phyloP scores from a whole-genome alignment of 2,797 vertebrate genomes.

The Hydrocynus forskahlii region DNA sequence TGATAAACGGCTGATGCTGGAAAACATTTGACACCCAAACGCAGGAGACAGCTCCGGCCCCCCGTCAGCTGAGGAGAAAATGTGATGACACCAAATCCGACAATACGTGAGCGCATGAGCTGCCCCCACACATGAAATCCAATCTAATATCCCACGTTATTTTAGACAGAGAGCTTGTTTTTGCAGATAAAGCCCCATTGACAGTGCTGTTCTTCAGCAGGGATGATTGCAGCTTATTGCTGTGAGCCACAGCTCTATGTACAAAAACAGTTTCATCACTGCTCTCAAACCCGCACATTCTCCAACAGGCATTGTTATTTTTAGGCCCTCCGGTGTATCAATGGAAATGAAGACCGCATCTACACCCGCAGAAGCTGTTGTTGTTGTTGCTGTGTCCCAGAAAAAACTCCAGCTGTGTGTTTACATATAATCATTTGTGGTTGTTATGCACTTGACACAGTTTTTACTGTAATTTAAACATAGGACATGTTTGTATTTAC shows the following conservation, averaged over 20 bases:
- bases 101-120: conserved; percentile 12
- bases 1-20: background rate
- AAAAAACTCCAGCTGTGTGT: background rate
- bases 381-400: background rate
- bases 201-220: conserved; percentile 61
- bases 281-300: conserved; percentile 61
- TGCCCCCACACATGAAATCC: conserved; percentile 20
- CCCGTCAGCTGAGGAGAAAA: background rate
- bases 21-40: background rate
- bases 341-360: conserved; percentile 19
- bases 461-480: background rate
- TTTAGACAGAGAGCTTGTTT: conserved; percentile 46
- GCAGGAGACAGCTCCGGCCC: background rate
- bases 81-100: conserved; percentile 5
- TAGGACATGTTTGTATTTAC: background rate
- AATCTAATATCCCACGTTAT: conserved; percentile 39
- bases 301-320: conserved; percentile 45
- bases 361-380: conserved; percentile 18
- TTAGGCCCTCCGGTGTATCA: conserved; percentile 45
- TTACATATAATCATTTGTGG: background rate
- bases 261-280: conserved; percentile 61
- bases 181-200: conserved; percentile 28
- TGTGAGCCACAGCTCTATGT: conserved; percentile 36
- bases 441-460: background rate
- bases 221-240: conserved; percentile 71